Conservation (phyloP, 2,888 invertebrate genomes). For the Eupeodes luniger region DNA sequence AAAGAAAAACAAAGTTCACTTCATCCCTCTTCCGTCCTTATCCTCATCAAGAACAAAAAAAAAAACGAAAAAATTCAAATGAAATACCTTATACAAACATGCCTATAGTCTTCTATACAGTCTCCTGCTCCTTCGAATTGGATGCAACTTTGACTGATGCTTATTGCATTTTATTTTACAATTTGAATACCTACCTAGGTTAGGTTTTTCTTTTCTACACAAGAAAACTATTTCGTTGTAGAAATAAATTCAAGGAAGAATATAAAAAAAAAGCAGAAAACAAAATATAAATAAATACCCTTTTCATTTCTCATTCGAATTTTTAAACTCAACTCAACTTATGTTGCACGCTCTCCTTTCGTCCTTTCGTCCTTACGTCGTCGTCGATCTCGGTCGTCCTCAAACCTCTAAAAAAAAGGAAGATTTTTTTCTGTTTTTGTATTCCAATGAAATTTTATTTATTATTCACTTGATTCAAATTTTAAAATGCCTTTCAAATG, state of each 20-base stretch:
- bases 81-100: no score
- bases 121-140: slow-evolving; percentile 15
- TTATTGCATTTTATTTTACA: slow-evolving; percentile 64
- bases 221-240: slow-evolving; percentile 33
- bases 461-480: slow-evolving; percentile 75
- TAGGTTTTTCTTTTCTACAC: no score
- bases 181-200: slow-evolving; percentile 44
- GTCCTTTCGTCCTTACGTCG: not conserved
- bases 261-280: no score
- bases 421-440: slow-evolving; percentile 1
- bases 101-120: no score
- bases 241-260: not conserved
- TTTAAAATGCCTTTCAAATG: slow-evolving; percentile 73
- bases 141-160: slow-evolving; percentile 46
- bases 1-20: no score
- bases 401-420: slow-evolving; percentile 19
- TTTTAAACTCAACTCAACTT: slow-evolving; percentile 4
- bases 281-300: slow-evolving; percentile 1
- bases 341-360: not conserved
- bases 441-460: slow-evolving; percentile 64
- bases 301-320: slow-evolving; percentile 11
- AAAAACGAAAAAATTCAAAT: no score
- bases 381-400: no score
- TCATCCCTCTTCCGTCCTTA: no score
- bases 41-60: no score